These are phyloP conservation scores for Oscheius sp. DNA, from an alignment of 2,888 invertebrate species.

Conservation along the genomic window DNA sequence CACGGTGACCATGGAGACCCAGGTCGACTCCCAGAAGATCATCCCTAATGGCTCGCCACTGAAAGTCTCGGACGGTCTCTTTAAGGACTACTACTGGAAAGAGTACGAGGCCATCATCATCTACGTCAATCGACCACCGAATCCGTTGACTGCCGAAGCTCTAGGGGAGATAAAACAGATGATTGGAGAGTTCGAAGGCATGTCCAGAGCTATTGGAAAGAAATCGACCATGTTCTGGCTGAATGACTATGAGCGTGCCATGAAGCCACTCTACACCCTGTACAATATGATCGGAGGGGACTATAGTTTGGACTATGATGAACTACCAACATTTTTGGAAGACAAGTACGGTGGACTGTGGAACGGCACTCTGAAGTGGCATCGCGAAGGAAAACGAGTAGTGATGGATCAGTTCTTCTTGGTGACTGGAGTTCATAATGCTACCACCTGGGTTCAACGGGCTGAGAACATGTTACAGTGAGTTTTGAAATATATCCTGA, in stretches of 20 bases:
- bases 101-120: slow-evolving; percentile 46
- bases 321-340: slow-evolving; percentile 34
- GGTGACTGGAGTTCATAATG: slow-evolving; percentile 44
- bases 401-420: slow-evolving; percentile 42
- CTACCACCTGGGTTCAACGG: slow-evolving; percentile 43
- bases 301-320: slow-evolving; percentile 30
- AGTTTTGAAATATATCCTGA: background rate
- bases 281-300: slow-evolving; percentile 32
- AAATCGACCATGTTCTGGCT: slow-evolving; percentile 46
- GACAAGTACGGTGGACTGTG: slow-evolving; percentile 26
- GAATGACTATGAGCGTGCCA: slow-evolving; percentile 40
- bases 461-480: slow-evolving; percentile 45
- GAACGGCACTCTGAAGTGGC: slow-evolving; percentile 41
- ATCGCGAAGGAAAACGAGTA: slow-evolving; percentile 29
- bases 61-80: slow-evolving; percentile 36
- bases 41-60: slow-evolving; percentile 45
- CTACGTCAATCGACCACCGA: slow-evolving; percentile 44
- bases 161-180: slow-evolving; percentile 35
- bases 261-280: slow-evolving; percentile 14
- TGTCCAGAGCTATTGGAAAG: slow-evolving; percentile 41
- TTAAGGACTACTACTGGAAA: slow-evolving; percentile 45
- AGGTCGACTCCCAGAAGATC: slow-evolving; percentile 44
- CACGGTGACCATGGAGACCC: slow-evolving; percentile 37
- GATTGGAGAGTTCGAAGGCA: slow-evolving; percentile 43
- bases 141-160: slow-evolving; percentile 13